phyloP scores from a whole-genome alignment of 1,140 invertebrate genomes.

The Galleria mellonella region DNA sequence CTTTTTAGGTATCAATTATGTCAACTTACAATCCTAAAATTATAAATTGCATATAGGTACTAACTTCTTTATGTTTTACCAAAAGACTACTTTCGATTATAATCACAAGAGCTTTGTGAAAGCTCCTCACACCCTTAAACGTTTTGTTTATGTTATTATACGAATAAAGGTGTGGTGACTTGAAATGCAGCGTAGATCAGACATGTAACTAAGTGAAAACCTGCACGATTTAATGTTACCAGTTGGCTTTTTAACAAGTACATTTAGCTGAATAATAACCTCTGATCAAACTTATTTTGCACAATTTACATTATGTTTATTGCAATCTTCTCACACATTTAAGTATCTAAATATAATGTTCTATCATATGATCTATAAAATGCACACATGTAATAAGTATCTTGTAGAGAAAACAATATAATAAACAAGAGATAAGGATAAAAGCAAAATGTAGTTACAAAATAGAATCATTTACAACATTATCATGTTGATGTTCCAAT shows the following conservation, averaged over 20 bases:
- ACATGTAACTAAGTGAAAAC: not conserved
- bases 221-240: not conserved
- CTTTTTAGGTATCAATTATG: no score
- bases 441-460: constrained; percentile 53
- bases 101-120: not conserved
- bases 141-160: constrained; percentile 5
- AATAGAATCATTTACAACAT: constrained; percentile 28
- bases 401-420: not conserved
- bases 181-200: no score
- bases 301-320: not conserved
- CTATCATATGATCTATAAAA: not conserved
- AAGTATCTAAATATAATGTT: not conserved
- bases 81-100: no score
- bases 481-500: constrained; percentile 26
- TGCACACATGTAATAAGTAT: no score
- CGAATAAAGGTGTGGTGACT: not conserved
- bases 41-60: no score
- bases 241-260: not conserved
- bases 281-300: not conserved
- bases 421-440: constrained; percentile 37
- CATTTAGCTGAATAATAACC: not conserved
- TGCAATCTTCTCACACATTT: not conserved
- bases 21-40: no score
- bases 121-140: not conserved
- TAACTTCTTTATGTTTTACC: no score